These are phyloP conservation scores for Agrochola lota DNA, from an alignment of 2,888 invertebrate genomes.

Conservation along the genomic window DNA sequence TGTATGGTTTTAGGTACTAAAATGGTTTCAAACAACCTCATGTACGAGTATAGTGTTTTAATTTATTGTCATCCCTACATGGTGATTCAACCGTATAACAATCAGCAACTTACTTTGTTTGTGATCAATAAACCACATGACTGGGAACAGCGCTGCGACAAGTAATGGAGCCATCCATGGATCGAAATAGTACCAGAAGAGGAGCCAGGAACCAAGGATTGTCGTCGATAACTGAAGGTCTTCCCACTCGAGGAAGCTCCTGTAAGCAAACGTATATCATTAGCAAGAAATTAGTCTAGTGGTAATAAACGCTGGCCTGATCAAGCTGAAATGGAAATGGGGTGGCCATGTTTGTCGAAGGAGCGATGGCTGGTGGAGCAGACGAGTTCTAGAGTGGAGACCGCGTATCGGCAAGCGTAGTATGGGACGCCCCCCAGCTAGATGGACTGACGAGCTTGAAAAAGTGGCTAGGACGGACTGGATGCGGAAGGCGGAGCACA, in stretches of 20 bases:
- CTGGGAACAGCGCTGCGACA: slow-evolving; percentile 76
- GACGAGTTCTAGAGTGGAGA: neutral
- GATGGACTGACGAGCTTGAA: neutral
- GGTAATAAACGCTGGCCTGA: neutral
- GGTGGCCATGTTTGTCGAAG: neutral
- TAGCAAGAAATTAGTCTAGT: neutral
- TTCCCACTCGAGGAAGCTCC: slow-evolving; percentile 85
- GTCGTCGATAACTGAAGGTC: slow-evolving; percentile 76
- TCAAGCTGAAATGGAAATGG: neutral
- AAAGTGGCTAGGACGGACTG: neutral
- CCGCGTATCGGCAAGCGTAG: too few relatives aligned
- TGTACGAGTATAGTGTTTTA: neutral
- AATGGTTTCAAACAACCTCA: neutral
- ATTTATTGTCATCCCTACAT: too few relatives aligned
- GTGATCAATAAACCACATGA: slow-evolving; percentile 74
- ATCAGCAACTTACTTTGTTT: slow-evolving; percentile 71
- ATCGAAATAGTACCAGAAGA: slow-evolving; percentile 81
- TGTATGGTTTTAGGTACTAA: too few relatives aligned
- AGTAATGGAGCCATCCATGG: slow-evolving; percentile 81
- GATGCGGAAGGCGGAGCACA: neutral
- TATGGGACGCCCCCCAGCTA: neutral
- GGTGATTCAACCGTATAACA: too few relatives aligned
- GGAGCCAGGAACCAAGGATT: slow-evolving; percentile 75
- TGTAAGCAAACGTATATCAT: slow-evolving; percentile 53
- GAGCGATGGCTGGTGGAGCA: neutral